phyloP scores from a whole-genome alignment of 1,140 invertebrate species.

The honey bee (Apis mellifera) region Amel_HAv3.1 CM009939.2:740001-740500 shows the following conservation, averaged over 20 bases:
- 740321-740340: conserved; percentile 17
- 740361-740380: too few relatives aligned
- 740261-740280: not conserved
- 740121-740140: conserved; percentile 38
- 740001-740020: too few relatives aligned
- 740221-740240: conserved; percentile 48
- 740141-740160: conserved; percentile 50
- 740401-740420: too few relatives aligned
- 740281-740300: conserved; percentile 52
- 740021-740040: too few relatives aligned
- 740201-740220: conserved; percentile 46
- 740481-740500: too few relatives aligned
- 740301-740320: conserved; percentile 5
- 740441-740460: too few relatives aligned
- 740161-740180: conserved; percentile 35
- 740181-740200: conserved; percentile 44
- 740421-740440: too few relatives aligned
- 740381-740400: too few relatives aligned
- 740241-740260: not conserved
- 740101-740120: conserved; percentile 3
- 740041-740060: too few relatives aligned
- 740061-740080: too few relatives aligned
- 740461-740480: too few relatives aligned
- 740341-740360: not conserved
- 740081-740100: not conserved